A percentile compares a stretch with the other conserved stretches of the same genome.
Evolutionary conservation across 2,113 vertebrate genomes (phyloP).

Genomic region (Prolemur simus): DNA sequence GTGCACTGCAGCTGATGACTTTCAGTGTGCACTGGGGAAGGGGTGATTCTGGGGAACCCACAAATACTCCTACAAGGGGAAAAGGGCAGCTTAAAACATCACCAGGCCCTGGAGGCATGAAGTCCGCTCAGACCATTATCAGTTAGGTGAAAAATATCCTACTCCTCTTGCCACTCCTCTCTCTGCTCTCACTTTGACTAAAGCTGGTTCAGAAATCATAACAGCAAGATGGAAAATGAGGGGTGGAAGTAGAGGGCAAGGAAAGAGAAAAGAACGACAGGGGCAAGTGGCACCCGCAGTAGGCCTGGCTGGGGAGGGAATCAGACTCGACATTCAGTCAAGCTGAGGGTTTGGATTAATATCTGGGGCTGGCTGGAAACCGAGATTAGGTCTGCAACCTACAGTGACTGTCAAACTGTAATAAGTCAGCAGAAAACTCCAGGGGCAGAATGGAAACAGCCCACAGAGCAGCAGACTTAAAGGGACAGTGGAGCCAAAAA

Average conservation of each 20-base stretch:
- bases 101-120: background rate
- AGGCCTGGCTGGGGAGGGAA: background rate
- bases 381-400: background rate
- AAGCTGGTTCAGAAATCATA: background rate
- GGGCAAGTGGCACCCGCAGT: background rate
- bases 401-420: background rate
- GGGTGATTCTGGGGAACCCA: background rate
- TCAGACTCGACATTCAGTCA: background rate
- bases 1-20: background rate
- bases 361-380: background rate
- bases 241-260: background rate
- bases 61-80: background rate
- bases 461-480: background rate
- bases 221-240: background rate
- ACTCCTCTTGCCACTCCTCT: background rate
- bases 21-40: background rate
- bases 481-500: background rate
- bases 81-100: background rate
- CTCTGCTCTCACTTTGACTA: background rate
- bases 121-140: background rate
- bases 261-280: background rate
- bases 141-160: background rate
- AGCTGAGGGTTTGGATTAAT: background rate
- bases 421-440: background rate
- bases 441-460: background rate